These are phyloP conservation scores for Gila robusta DNA, from an alignment of 2,797 vertebrate species.

Conservation along the genomic window DNA sequence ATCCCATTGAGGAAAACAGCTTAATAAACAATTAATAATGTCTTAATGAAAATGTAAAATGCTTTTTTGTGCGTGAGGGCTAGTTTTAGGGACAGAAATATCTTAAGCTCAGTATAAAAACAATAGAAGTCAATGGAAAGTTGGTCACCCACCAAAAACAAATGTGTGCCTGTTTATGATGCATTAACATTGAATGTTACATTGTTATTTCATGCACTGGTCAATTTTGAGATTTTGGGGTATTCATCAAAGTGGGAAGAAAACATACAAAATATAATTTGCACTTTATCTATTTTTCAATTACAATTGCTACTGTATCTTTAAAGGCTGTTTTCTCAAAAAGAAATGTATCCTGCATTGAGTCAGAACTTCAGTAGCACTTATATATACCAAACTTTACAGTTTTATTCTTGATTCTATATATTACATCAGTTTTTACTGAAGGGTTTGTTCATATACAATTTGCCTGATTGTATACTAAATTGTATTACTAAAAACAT, in stretches of 20 bases:
- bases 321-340: background rate
- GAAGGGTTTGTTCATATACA: background rate
- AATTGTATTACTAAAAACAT: too few relatives aligned
- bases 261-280: background rate
- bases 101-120: constrained; percentile 1
- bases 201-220: background rate
- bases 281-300: background rate
- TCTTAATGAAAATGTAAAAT: background rate
- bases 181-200: background rate
- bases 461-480: background rate
- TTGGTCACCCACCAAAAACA: background rate
- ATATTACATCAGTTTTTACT: background rate
- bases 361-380: background rate
- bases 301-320: background rate
- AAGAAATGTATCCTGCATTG: background rate
- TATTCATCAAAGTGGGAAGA: background rate
- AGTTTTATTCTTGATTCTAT: background rate
- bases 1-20: background rate
- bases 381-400: background rate
- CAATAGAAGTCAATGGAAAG: background rate
- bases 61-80: background rate
- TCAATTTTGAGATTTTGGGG: background rate
- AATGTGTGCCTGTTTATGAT: background rate
- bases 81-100: background rate
- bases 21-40: background rate